Conservation (phyloP, 1,140 invertebrate species). For the Bombus terrestris region DNA sequence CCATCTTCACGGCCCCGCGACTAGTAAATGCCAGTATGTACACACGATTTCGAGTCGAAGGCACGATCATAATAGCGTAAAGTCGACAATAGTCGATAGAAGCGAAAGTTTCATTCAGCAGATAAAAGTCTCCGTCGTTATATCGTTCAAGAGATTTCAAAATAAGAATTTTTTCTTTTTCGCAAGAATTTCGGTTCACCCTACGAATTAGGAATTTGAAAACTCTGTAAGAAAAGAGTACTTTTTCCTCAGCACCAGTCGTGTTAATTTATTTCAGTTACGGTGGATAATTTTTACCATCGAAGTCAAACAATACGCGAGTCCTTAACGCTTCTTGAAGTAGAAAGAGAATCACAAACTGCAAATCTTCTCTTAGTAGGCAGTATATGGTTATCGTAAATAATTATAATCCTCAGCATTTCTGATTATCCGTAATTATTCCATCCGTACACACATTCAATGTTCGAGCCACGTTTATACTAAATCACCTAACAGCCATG, state of each 20-base stretch:
- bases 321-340: not conserved
- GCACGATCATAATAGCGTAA: not conserved
- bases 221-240: not conserved
- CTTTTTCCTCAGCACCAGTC: not conserved
- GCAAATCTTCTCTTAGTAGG: not conserved
- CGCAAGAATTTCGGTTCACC: no score
- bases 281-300: not conserved
- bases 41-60: no score
- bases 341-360: not conserved
- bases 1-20: not conserved
- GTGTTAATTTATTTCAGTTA: not conserved
- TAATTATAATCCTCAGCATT: not conserved
- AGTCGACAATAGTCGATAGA: not conserved
- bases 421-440: not conserved
- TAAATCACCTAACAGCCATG: not conserved
- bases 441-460: no score
- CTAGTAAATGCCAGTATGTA: not conserved
- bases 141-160: no score
- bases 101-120: not conserved
- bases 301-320: not conserved
- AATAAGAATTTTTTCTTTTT: no score
- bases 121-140: no score
- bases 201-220: not conserved
- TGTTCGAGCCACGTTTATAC: not conserved
- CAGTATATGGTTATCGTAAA: not conserved